Base-by-base conservation (phyloP, 1,140 invertebrate genomes). In the Drosophila lacertosa region DNA sequence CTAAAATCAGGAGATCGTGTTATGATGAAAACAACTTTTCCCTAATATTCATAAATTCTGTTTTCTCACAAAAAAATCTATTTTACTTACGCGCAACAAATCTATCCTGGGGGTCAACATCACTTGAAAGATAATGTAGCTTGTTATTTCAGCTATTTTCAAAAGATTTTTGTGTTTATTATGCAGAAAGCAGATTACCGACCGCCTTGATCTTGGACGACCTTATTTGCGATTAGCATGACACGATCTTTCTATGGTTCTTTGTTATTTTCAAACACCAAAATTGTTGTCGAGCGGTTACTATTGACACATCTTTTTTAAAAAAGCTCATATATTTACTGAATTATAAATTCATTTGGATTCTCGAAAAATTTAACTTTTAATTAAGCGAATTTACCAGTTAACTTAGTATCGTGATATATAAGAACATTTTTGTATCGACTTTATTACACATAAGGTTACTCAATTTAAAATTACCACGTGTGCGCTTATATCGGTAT, bases 201-300 rank as follows among this genome's bases (percentile, higher is more conserved):
- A 58, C 39, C 58, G 68, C 81, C 81, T 86, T 86, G 81, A 86
- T 88, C 81, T 86, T 86, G 65, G n/a, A 13, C 51, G 77, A 86
- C 81, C 81, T 88, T 80, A 77, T 77, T 86, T 81, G 51, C 66
- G 72, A 75, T 73, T 74, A 70, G 26, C 77, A 77, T 86, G 65
- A 77, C 65, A 78, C 70, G 62, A 48, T 66, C 51, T 70, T 59
- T 58, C 58, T 77, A 40, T 58, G 37, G 57, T 35, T 67, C 10
- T 67, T 66, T 72, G 32, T 58, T 59, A 45, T 60, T 48, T 48
- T 33, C 18, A 68, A 63, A 60, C 5, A 11, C 37, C 16, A 24
- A 65, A 64, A 48, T 15, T 59, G 35, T 58, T 67, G 51, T 57
- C 47, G 40, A 40, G 11, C 4, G 15, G 15, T 5, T 18, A 48